Conservation (phyloP, 2,797 vertebrate species). For the Tachyglossus aculeatus region DNA sequence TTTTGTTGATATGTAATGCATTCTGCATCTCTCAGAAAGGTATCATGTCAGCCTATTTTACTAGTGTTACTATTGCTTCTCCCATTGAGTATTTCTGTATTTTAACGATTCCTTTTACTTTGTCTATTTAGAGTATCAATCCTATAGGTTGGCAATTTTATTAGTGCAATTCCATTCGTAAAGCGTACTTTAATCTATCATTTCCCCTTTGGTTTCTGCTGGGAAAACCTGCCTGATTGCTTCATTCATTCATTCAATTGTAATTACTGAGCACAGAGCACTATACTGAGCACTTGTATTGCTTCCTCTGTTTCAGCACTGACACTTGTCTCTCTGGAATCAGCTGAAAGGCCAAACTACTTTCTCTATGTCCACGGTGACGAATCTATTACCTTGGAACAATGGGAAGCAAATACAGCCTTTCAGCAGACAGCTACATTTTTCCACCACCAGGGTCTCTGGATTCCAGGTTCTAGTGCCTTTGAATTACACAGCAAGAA, state of each 20-base stretch:
- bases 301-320: constrained; percentile 74
- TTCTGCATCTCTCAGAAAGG: no score
- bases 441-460: constrained; percentile 93
- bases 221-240: neutral
- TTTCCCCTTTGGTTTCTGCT: neutral
- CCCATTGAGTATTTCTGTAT: no score
- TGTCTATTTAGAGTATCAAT: no score
- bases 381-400: constrained; percentile 80
- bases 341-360: constrained; percentile 95
- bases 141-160: no score
- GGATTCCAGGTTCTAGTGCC: constrained; percentile 86
- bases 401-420: constrained; percentile 81
- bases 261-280: no score
- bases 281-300: no score
- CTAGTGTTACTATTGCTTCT: no score
- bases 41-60: no score
- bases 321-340: constrained; percentile 90
- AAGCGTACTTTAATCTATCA: neutral
- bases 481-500: constrained; percentile 90
- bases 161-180: no score
- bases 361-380: constrained; percentile 84
- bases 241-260: no score
- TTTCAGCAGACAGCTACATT: constrained; percentile 88
- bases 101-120: no score
- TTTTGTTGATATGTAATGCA: no score